These are phyloP conservation scores for Mactromeris polynyma DNA, from an alignment of 2,888 invertebrate genomes.

Conservation along the genomic window DNA sequence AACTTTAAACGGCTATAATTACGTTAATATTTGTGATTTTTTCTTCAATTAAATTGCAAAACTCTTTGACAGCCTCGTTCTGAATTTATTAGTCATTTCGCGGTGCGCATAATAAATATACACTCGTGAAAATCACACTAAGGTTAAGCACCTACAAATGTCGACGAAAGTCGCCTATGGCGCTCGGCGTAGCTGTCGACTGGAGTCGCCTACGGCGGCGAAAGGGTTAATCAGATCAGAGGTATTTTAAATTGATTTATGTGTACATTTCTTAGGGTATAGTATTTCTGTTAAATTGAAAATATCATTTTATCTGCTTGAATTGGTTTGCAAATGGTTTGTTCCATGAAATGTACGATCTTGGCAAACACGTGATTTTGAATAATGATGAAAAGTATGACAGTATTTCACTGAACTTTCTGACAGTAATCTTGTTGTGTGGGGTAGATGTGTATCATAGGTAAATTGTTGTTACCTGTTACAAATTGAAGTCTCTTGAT, in stretches of 20 bases:
- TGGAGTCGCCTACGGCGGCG: too few relatives aligned
- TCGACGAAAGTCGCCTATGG: too few relatives aligned
- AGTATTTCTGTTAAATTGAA: not conserved
- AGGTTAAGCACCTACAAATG: too few relatives aligned
- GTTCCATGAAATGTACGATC: not conserved
- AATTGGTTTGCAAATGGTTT: not conserved
- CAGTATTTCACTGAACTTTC: not conserved
- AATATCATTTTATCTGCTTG: not conserved
- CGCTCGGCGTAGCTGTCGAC: too few relatives aligned
- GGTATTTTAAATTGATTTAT: not conserved
- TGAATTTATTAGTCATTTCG: too few relatives aligned
- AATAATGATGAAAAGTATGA: not conserved
- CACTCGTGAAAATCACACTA: too few relatives aligned
- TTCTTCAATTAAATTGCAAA: too few relatives aligned
- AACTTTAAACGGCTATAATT: too few relatives aligned
- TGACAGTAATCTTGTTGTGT: not conserved
- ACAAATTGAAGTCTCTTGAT: not conserved
- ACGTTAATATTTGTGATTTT: too few relatives aligned
- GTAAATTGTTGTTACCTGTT: not conserved
- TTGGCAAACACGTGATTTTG: not conserved
- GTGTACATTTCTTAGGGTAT: not conserved
- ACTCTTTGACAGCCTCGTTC: too few relatives aligned
- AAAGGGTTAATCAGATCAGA: not conserved
- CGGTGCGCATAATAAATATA: too few relatives aligned
- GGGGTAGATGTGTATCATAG: not conserved